Conservation (phyloP, 92 coral and sea anemone species). For the Heteractis magnifica region DNA sequence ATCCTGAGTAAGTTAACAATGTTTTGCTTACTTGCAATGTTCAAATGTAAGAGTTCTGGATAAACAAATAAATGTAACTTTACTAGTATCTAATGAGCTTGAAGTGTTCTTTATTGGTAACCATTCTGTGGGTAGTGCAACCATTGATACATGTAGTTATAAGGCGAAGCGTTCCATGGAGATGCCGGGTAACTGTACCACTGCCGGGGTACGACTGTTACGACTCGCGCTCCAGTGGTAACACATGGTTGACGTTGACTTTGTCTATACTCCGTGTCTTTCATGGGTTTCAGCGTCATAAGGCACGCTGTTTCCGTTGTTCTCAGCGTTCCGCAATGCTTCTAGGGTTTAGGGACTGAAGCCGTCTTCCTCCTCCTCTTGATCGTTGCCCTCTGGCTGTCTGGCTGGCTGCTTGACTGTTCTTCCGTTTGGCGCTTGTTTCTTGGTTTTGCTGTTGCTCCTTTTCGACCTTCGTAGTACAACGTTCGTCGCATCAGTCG, state of each 20-base stretch:
- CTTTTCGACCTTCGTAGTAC: not conserved
- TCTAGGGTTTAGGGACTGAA: slow-evolving; percentile 13
- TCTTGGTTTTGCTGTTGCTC: not conserved
- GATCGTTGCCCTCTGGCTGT: slow-evolving; percentile 8
- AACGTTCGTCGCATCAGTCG: slow-evolving; percentile 15
- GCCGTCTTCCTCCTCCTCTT: slow-evolving; percentile 5
- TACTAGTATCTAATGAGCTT: not conserved
- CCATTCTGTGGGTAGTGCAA: not conserved
- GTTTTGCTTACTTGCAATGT: too few relatives aligned
- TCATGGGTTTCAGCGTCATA: too few relatives aligned
- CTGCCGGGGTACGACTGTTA: slow-evolving; percentile 10
- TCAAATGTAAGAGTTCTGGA: too few relatives aligned
- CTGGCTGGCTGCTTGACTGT: not conserved
- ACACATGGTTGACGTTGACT: too few relatives aligned
- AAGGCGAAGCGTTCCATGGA: too few relatives aligned
- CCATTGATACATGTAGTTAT: not conserved
- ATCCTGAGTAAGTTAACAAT: not conserved
- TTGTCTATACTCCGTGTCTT: too few relatives aligned
- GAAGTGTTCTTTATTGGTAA: not conserved
- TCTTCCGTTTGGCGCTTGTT: not conserved
- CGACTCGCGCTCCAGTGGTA: slow-evolving; percentile 27
- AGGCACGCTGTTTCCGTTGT: not conserved
- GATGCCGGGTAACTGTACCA: too few relatives aligned
- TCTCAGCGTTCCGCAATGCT: too few relatives aligned
- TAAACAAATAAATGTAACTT: not conserved